Conservation (phyloP, 2,888 invertebrate genomes). For the Drosophila peninsularis region DNA sequence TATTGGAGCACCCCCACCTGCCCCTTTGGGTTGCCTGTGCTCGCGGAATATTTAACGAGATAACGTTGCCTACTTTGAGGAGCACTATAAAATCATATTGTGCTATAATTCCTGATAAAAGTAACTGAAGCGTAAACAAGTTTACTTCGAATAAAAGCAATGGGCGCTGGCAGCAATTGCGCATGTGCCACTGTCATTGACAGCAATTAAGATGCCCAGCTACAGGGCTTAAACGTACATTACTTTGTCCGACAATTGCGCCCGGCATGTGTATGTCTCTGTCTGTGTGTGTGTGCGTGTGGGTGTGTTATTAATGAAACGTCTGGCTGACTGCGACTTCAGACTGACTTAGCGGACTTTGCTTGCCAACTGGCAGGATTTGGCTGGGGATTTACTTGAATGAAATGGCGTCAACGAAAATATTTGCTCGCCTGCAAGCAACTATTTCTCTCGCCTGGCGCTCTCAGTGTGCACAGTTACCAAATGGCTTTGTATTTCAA, state of each 20-base stretch:
- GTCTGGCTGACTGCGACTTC: constrained; percentile 39
- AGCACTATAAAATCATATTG: neutral
- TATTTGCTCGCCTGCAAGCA: constrained; percentile 13
- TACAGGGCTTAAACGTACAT: constrained; percentile 21
- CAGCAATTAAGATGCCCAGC: constrained; percentile 29
- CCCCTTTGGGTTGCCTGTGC: too few relatives aligned
- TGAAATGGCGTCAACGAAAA: constrained; percentile 51
- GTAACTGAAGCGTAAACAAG: neutral
- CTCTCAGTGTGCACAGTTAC: constrained; percentile 12
- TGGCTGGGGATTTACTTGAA: constrained; percentile 66
- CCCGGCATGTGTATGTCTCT: neutral
- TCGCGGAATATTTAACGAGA: too few relatives aligned
- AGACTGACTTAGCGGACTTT: constrained; percentile 66
- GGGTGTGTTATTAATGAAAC: constrained; percentile 68
- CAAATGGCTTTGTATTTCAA: constrained; percentile 43
- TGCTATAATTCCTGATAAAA: neutral
- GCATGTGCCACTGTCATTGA: constrained; percentile 10
- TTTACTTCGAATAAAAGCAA: neutral
- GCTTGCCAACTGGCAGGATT: constrained; percentile 57
- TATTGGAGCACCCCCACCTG: too few relatives aligned
- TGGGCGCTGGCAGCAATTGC: neutral
- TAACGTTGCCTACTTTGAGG: neutral
- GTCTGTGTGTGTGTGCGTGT: constrained; percentile 16
- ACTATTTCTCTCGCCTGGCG: constrained; percentile 16
- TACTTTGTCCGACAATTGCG: constrained; percentile 20